Evolutionary conservation across 2,888 invertebrate genomes (phyloP).

Genomic region (Parnassius orleans): DNA sequence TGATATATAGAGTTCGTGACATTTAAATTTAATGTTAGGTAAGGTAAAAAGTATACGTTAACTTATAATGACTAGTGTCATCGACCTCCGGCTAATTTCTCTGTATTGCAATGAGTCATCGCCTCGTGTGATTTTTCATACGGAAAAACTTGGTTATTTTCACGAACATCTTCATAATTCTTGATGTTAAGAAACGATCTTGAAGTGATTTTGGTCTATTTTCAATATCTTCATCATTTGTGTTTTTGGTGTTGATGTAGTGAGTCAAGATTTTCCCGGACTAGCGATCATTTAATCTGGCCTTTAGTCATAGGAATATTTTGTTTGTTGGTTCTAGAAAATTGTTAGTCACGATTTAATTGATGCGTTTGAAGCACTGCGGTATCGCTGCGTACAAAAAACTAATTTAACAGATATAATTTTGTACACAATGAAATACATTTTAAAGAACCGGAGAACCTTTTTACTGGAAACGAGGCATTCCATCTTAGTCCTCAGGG

Average conservation of each 20-base stretch:
- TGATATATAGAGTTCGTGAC: too few relatives aligned
- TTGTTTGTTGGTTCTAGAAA: neutral
- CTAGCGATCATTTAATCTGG: neutral
- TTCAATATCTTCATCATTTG: neutral
- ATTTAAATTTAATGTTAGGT: too few relatives aligned
- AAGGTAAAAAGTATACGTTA: neutral
- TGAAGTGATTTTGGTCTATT: neutral
- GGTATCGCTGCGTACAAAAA: too few relatives aligned
- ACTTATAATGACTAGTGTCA: neutral
- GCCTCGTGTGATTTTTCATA: neutral
- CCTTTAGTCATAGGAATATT: constrained; percentile 15
- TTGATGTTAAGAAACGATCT: too few relatives aligned
- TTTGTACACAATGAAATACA: too few relatives aligned
- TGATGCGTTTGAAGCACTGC: too few relatives aligned
- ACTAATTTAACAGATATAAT: too few relatives aligned
- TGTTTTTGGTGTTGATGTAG: neutral
- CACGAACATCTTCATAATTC: neutral
- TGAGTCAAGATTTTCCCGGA: constrained; percentile 11
- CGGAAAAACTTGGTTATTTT: neutral
- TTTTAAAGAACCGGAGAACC: too few relatives aligned
- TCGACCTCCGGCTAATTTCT: neutral
- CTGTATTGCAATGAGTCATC: neutral
- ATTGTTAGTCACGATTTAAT: too few relatives aligned
- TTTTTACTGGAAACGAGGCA: too few relatives aligned
- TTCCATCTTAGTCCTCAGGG: too few relatives aligned